phyloP scores from a whole-genome alignment of 2,797 vertebrate genomes.

The Hypotaenidia philippensis region DNA sequence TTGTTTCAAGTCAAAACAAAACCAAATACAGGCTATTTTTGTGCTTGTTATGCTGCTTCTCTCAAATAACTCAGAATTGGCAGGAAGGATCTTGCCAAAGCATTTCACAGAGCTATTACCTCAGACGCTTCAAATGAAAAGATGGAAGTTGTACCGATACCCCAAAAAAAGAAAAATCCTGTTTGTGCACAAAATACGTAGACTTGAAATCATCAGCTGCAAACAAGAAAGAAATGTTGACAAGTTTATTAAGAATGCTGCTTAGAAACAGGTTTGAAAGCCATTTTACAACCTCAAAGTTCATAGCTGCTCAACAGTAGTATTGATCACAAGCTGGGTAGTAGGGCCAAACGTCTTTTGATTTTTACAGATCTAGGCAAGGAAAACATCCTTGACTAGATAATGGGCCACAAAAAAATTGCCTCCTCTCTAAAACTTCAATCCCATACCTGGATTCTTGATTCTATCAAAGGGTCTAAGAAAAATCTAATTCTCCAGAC shows the following conservation, averaged over 20 bases:
- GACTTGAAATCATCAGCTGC: background rate
- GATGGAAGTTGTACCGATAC: background rate
- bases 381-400: background rate
- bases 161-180: background rate
- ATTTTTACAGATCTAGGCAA: background rate
- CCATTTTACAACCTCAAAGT: background rate
- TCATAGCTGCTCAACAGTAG: background rate
- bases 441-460: background rate
- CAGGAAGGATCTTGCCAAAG: background rate
- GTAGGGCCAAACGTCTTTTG: background rate
- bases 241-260: background rate
- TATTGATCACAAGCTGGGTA: background rate
- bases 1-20: background rate
- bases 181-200: background rate
- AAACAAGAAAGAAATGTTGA: background rate
- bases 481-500: background rate
- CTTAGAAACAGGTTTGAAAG: background rate
- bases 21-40: background rate
- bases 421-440: background rate
- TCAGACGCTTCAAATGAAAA: conserved; percentile 16
- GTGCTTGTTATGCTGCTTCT: background rate
- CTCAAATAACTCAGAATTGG: background rate
- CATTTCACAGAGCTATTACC: background rate
- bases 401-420: background rate
- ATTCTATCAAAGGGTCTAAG: background rate